A percentile compares a stretch with the other conserved stretches of the same genome.
These are phyloP conservation scores for Masnerella sp. DNA, from an alignment of 2,888 invertebrate genomes.

Conservation along the genomic window DNA sequence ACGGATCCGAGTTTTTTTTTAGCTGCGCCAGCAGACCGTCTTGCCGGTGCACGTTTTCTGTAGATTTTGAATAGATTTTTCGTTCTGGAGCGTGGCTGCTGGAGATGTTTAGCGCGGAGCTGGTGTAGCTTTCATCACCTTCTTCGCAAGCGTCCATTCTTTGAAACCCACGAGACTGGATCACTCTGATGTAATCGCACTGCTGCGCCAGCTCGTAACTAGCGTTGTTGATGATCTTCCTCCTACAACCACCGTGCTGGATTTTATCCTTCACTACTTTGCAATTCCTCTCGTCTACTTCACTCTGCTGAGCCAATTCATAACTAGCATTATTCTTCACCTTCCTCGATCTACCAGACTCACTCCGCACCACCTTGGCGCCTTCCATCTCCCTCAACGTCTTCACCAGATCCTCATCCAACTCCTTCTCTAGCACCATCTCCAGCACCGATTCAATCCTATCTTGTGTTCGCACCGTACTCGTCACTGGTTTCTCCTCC, in stretches of 20 bases:
- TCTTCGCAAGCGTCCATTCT: constrained; percentile 75
- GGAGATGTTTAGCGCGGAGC: constrained; percentile 63
- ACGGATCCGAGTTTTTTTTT: constrained; percentile 78
- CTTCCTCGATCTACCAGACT: constrained; percentile 58
- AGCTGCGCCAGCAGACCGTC: constrained; percentile 70
- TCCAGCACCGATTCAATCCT: constrained; percentile 69
- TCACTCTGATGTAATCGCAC: constrained; percentile 69
- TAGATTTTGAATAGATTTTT: constrained; percentile 63
- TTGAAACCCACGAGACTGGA: constrained; percentile 65
- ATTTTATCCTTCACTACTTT: not conserved
- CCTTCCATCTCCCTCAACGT: constrained; percentile 69
- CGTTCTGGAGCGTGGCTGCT: constrained; percentile 17
- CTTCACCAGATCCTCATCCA: constrained; percentile 71
- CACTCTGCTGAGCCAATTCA: constrained; percentile 74
- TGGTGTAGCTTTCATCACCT: constrained; percentile 67
- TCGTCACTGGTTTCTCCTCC: constrained; percentile 64
- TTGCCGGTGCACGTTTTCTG: constrained; percentile 62
- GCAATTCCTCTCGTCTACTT: constrained; percentile 66
- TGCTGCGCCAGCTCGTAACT: constrained; percentile 75
- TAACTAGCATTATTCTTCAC: constrained; percentile 75
- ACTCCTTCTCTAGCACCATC: constrained; percentile 72
- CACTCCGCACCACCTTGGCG: constrained; percentile 52
- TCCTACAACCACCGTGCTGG: not conserved
- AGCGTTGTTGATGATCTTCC: constrained; percentile 67
- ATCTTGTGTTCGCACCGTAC: constrained; percentile 75